Conservation (phyloP, 2,888 invertebrate species). For the Spicauda simplicius region DNA sequence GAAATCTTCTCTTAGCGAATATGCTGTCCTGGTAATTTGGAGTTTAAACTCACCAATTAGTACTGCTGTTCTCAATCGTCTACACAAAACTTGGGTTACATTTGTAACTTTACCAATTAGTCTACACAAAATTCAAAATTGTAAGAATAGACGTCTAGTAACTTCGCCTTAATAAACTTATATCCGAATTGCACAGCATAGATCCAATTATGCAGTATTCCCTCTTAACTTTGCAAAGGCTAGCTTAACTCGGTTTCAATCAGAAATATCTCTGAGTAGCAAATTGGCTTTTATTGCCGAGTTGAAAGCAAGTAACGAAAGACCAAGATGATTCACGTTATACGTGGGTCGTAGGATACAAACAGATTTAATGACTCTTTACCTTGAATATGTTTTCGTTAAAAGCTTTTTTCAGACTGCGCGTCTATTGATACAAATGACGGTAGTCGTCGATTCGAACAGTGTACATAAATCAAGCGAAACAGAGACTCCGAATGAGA, state of each 20-base stretch:
- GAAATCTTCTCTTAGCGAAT: background rate
- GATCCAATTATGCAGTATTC: constrained; percentile 5
- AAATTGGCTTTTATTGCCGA: constrained; percentile 15
- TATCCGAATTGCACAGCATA: constrained; percentile 3
- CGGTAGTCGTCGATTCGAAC: constrained; percentile 63
- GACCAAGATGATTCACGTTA: constrained; percentile 45
- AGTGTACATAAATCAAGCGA: constrained; percentile 68
- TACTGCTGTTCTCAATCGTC: too few relatives aligned
- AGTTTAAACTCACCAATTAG: background rate
- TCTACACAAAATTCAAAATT: background rate
- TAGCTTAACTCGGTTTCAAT: background rate
- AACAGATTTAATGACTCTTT: constrained; percentile 52
- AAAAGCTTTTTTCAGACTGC: constrained; percentile 74
- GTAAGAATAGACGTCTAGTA: constrained; percentile 1
- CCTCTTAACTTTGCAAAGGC: background rate
- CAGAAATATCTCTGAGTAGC: constrained; percentile 43
- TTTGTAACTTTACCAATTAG: background rate
- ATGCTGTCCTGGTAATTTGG: constrained; percentile 8
- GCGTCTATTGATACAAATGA: constrained; percentile 78
- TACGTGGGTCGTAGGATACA: background rate
- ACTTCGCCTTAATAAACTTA: background rate
- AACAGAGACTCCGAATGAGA: constrained; percentile 53
- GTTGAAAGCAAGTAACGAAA: constrained; percentile 4
- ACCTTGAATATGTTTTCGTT: constrained; percentile 65
- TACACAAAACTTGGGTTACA: too few relatives aligned